Conservation (phyloP, 2,888 invertebrate species). For the Onthophagus sagittarius region DNA sequence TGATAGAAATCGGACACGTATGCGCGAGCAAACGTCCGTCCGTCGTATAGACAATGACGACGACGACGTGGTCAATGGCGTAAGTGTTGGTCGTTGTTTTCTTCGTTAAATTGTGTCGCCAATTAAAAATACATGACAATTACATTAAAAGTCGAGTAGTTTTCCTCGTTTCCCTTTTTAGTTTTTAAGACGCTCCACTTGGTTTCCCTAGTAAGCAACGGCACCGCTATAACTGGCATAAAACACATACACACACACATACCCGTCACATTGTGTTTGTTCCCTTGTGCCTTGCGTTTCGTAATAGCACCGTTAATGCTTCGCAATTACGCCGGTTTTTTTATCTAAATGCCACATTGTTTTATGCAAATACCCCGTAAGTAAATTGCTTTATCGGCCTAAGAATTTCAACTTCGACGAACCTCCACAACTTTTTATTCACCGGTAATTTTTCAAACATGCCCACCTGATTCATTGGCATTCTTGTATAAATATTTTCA, state of each 20-base stretch:
- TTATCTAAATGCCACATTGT: slow-evolving; percentile 24
- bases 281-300: slow-evolving; percentile 1
- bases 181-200: slow-evolving; percentile 30
- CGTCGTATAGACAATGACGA: neutral
- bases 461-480: neutral
- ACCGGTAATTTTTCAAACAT: slow-evolving; percentile 11
- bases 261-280: slow-evolving; percentile 7
- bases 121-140: slow-evolving; percentile 36
- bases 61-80: slow-evolving; percentile 8
- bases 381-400: slow-evolving; percentile 17
- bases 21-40: neutral
- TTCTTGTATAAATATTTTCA: neutral
- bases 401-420: slow-evolving; percentile 6
- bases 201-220: neutral
- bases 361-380: slow-evolving; percentile 19
- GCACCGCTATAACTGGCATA: neutral
- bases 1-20: slow-evolving; percentile 18
- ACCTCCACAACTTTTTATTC: slow-evolving; percentile 1
- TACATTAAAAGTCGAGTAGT: slow-evolving; percentile 39
- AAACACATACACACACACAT: too few species aligned
- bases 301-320: slow-evolving; percentile 16
- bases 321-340: slow-evolving; percentile 9
- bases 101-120: slow-evolving; percentile 22
- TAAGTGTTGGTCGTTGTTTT: slow-evolving; percentile 15
- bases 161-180: slow-evolving; percentile 36